Evolutionary conservation across 2,113 vertebrate species (phyloP).

Genomic region (Dryoscopus gambensis): DNA sequence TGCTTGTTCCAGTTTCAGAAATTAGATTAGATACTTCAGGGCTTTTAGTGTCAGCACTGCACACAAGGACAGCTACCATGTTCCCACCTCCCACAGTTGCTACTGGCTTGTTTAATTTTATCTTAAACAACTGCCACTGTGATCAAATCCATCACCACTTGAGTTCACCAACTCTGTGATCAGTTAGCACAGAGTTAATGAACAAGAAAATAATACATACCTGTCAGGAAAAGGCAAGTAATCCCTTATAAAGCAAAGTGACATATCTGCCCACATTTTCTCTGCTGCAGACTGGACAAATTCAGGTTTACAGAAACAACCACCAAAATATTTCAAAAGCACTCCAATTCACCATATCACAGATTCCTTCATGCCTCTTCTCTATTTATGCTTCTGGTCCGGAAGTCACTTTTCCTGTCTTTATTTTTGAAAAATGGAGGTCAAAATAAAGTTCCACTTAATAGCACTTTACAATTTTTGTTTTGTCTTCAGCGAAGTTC

Average conservation of each 20-base stretch:
- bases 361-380: background rate
- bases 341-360: background rate
- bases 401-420: background rate
- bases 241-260: background rate
- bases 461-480: background rate
- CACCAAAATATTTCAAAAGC: background rate
- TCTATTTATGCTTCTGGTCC: background rate
- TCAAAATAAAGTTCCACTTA: background rate
- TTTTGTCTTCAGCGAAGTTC: background rate
- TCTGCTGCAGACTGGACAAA: background rate
- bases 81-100: background rate
- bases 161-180: background rate
- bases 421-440: background rate
- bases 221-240: background rate
- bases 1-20: background rate
- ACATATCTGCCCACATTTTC: background rate
- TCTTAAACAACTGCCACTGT: background rate
- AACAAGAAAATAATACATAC: background rate
- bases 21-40: background rate
- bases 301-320: background rate
- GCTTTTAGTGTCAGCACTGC: background rate
- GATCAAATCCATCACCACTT: background rate
- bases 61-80: background rate
- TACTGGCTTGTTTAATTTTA: background rate
- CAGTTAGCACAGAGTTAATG: background rate